Evolutionary conservation across 2,888 invertebrate genomes (phyloP).

Genomic region (Lasioglossum vierecki): DNA sequence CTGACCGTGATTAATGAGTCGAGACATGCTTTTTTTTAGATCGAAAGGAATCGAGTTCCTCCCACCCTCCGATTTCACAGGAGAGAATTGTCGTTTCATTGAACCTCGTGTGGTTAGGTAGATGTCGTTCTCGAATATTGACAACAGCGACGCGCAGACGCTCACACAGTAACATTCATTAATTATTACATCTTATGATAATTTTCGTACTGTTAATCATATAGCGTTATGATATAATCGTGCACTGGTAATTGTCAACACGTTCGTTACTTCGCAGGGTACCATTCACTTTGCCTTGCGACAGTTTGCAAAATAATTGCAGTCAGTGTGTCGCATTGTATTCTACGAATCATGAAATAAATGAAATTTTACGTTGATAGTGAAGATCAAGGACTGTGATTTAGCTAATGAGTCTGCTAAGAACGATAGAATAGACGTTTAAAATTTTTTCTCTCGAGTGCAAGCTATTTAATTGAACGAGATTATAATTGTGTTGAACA

Average conservation of each 20-base stretch:
- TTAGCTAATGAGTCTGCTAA: neutral
- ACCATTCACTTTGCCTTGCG: slow-evolving; percentile 7
- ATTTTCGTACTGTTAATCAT: slow-evolving; percentile 50
- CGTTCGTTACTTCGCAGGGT: slow-evolving; percentile 31
- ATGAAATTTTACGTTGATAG: too few species aligned
- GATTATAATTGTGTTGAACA: neutral
- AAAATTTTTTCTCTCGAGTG: neutral
- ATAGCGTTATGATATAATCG: slow-evolving; percentile 61
- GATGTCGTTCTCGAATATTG: slow-evolving; percentile 51
- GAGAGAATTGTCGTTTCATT: neutral
- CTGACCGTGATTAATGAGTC: slow-evolving; percentile 37
- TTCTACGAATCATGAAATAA: too few species aligned
- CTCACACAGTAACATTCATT: slow-evolving; percentile 60
- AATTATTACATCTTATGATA: slow-evolving; percentile 48
- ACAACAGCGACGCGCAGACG: slow-evolving; percentile 53
- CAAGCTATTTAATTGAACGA: neutral
- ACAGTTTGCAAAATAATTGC: neutral
- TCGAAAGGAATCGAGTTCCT: slow-evolving; percentile 7
- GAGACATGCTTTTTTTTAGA: slow-evolving; percentile 18
- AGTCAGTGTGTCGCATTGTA: neutral
- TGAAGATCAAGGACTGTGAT: too few species aligned
- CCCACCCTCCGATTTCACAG: neutral
- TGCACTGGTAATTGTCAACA: slow-evolving; percentile 58
- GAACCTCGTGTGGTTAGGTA: slow-evolving; percentile 1
- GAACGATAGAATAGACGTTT: neutral